A percentile compares a stretch with the other conserved stretches of the same genome.
Evolutionary conservation across 2,113 vertebrate genomes (phyloP).

Genomic region (Varanus komodoensis): DNA sequence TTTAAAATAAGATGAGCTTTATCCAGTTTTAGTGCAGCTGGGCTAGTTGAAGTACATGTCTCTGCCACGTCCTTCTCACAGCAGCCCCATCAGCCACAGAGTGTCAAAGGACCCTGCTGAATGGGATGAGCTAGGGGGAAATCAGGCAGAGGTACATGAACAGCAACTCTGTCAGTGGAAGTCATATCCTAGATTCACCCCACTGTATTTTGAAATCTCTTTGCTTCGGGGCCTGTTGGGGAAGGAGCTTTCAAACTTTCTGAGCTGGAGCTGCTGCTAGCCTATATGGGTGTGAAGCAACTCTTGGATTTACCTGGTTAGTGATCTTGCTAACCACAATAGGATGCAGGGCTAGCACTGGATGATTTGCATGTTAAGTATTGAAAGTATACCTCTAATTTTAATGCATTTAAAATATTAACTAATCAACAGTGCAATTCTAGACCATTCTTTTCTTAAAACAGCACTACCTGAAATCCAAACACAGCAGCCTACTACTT

Average conservation of each 20-base stretch:
- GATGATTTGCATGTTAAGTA: not conserved
- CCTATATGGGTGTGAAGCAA: not conserved
- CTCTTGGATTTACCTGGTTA: not conserved
- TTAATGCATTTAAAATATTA: not conserved
- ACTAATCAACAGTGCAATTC: not conserved
- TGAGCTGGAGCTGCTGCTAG: not conserved
- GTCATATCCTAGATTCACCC: too few relatives aligned
- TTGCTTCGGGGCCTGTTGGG: not conserved
- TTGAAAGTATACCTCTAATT: not conserved
- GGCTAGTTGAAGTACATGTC: too few relatives aligned
- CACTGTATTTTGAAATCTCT: not conserved
- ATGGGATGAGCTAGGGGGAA: too few relatives aligned
- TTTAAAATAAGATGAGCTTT: not conserved
- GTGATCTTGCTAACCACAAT: not conserved
- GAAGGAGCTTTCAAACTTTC: not conserved
- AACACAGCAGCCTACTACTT: not conserved
- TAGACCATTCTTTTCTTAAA: not conserved
- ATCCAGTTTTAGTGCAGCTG: too few relatives aligned
- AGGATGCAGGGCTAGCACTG: not conserved
- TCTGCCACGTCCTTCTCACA: too few relatives aligned
- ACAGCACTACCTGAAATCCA: too few relatives aligned
- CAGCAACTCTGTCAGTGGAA: too few relatives aligned
- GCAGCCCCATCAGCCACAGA: too few relatives aligned
- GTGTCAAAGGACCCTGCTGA: too few relatives aligned
- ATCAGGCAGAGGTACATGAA: too few relatives aligned